Percentiles rank a stretch among this genome's conserved stretches.
Conservation (phyloP, 2,888 invertebrate genomes). For the Serrognathus titanus region DNA sequence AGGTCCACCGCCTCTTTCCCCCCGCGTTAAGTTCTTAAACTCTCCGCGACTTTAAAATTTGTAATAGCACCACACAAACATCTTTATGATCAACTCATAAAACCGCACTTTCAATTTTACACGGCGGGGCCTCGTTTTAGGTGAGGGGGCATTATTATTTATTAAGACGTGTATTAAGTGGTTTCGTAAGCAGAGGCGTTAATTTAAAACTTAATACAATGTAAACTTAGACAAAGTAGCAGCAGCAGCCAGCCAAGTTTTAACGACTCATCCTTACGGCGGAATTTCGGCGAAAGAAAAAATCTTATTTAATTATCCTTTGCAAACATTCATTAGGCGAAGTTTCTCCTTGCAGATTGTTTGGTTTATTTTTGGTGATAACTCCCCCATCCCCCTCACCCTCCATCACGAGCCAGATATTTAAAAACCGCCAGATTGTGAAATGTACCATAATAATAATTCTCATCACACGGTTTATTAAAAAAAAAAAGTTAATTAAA, state of each 20-base stretch:
- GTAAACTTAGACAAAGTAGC: slow-evolving; percentile 17
- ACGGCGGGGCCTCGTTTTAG: slow-evolving; percentile 20
- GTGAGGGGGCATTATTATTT: slow-evolving; percentile 27
- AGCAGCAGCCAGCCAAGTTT: slow-evolving; percentile 1
- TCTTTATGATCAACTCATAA: slow-evolving; percentile 34
- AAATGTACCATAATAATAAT: too few species aligned
- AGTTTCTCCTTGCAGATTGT: too few species aligned
- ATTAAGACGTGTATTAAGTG: slow-evolving; percentile 38
- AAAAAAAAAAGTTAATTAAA: too few species aligned
- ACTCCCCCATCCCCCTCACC: too few species aligned
- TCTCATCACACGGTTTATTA: too few species aligned
- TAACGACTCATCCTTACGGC: slow-evolving; percentile 16
- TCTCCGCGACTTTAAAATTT: slow-evolving; percentile 1
- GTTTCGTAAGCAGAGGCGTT: slow-evolving; percentile 31
- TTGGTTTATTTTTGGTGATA: too few species aligned
- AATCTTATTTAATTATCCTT: too few species aligned
- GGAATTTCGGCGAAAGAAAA: too few species aligned
- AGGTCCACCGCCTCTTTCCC: background rate
- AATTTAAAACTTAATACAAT: slow-evolving; percentile 32
- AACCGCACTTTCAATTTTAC: slow-evolving; percentile 37
- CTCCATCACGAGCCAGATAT: too few species aligned
- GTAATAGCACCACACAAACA: slow-evolving; percentile 20
- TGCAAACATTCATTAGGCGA: too few species aligned
- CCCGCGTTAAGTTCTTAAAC: background rate
- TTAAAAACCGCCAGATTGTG: too few species aligned